Base-by-base conservation (phyloP, 1,140 invertebrate genomes). In the Zaprionus inermis region DNA sequence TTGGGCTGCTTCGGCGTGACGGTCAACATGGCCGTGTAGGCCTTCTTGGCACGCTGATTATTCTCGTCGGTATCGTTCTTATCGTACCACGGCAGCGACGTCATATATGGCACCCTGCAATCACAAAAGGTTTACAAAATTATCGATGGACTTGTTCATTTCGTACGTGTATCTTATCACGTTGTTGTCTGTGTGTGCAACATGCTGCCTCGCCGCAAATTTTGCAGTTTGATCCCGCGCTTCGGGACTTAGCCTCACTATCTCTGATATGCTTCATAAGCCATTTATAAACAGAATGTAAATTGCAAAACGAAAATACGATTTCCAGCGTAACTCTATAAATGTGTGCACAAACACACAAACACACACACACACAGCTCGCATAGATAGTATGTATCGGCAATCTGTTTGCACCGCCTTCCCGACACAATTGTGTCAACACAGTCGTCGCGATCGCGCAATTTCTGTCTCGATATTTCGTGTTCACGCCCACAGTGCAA, bases 11-110 rank as follows among this genome's bases (percentile, higher is more conserved):
- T 94, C 32, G 94, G 94, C 0, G 97, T 98, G n/a, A 99, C 96
- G 0, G 97, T 99, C 54, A 99, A 94, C 56, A 99, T 93, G 0
- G 97, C 96, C 71, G 97, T 96, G 93, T 97, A 99, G 0, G 98
- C 98, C 85, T 96, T 95, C 90, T 95, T 94, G 0, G 98, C 98
- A 73, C 96, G 94, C 75, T 96, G 94, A 92, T 99, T 99, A 44
- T 95, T 94, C 66, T 96, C 96, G 0, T 94, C 93, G 0, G 95
- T 96, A 88, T 98, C 98, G 32, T 94, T 94, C 72, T 95, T 94
- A 60, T 96, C 94, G 79, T 95, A 95, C 98, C 98, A 99, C 0
- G 97, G 97, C 73, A 95, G 93, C 34, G 88, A 85, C 16, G 81
- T 81, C 60, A 88, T 74, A 64, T 91, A 88, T 16, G 90, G 82